Conservation (phyloP, 1,140 invertebrate genomes). For the Drosophila setifemur region DNA sequence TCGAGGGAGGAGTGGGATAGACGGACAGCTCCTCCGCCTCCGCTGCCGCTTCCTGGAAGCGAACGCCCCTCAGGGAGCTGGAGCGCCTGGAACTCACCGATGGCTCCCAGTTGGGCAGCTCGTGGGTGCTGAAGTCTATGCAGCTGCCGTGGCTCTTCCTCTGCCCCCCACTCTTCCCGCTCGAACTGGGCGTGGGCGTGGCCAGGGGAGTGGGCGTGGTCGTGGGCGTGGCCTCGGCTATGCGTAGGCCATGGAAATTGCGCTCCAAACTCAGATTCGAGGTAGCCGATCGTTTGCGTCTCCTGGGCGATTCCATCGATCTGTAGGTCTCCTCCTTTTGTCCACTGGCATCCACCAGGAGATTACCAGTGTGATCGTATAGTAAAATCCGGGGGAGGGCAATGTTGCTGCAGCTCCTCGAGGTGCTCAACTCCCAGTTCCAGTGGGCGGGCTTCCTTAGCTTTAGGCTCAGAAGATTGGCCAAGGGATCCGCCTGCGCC, state of each 20-base stretch:
- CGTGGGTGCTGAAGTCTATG: conserved; percentile 73
- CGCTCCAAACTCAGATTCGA: conserved; percentile 45
- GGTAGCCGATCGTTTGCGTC: conserved; percentile 59
- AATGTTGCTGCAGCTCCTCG: conserved; percentile 83
- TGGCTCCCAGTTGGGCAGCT: conserved; percentile 67
- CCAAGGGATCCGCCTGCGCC: conserved; percentile 42
- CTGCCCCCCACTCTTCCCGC: neutral
- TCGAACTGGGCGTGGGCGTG: conserved; percentile 29
- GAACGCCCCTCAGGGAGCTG: conserved; percentile 65
- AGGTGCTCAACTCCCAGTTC: conserved; percentile 84
- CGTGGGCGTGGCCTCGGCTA: conserved; percentile 59
- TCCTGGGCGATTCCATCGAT: neutral
- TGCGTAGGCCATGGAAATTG: conserved; percentile 63
- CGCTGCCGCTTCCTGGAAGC: conserved; percentile 44
- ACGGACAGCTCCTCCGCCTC: neutral
- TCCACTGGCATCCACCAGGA: conserved; percentile 81
- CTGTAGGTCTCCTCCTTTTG: conserved; percentile 48
- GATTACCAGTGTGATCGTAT: conserved; percentile 82
- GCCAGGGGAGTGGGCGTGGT: conserved; percentile 35
- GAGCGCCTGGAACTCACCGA: conserved; percentile 45
- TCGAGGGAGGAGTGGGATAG: conserved; percentile 69
- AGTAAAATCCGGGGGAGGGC: conserved; percentile 83
- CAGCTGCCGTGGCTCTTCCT: conserved; percentile 44
- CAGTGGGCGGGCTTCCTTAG: conserved; percentile 83
- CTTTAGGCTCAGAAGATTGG: conserved; percentile 81